A percentile compares a stretch with the other conserved stretches of the same genome.
These are phyloP conservation scores for Pluvianellus socialis DNA, from an alignment of 2,113 vertebrate genomes.

Conservation along the genomic window DNA sequence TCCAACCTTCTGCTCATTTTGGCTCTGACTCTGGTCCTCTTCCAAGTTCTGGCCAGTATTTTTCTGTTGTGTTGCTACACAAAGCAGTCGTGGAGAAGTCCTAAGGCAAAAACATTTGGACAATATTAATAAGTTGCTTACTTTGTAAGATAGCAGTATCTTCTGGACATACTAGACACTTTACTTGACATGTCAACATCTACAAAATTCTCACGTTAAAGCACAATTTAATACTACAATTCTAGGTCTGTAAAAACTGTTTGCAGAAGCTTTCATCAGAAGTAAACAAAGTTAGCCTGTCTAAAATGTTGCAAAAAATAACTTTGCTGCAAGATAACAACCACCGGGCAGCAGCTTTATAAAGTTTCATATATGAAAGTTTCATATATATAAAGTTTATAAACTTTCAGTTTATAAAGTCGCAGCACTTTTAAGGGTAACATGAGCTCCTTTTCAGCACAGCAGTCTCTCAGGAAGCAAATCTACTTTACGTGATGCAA, in stretches of 20 bases:
- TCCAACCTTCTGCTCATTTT: constrained; percentile 75
- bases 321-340: neutral
- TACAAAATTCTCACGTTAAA: neutral
- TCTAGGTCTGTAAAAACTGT: neutral
- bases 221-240: neutral
- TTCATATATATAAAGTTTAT: too few species aligned
- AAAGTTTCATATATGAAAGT: too few species aligned
- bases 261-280: neutral
- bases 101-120: neutral
- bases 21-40: constrained; percentile 76
- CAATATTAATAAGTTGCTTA: neutral
- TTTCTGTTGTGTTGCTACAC: constrained; percentile 87
- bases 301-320: neutral
- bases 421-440: neutral
- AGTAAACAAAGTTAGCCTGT: neutral
- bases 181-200: accelerated
- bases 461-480: neutral
- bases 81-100: constrained; percentile 79
- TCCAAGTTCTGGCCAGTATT: constrained; percentile 77
- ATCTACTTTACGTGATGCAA: neutral
- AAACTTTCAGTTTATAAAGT: neutral
- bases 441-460: accelerated
- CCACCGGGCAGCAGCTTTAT: neutral
- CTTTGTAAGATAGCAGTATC: neutral
- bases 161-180: neutral